These are phyloP conservation scores for Drosophila paranaensis DNA, from an alignment of 2,888 invertebrate genomes.

Conservation along the genomic window DNA sequence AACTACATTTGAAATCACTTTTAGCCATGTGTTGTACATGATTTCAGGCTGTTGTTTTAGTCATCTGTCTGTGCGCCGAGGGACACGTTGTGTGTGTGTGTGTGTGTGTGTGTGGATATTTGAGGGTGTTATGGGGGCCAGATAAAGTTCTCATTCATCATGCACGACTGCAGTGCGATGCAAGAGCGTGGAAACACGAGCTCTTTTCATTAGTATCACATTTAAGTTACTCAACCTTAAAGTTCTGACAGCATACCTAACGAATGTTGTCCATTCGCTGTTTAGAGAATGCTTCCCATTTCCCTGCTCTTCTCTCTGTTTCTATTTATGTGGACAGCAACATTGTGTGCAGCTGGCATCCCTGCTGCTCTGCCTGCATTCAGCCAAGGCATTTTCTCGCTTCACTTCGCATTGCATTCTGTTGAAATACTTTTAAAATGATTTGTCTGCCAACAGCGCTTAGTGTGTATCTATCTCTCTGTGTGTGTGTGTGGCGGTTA, in stretches of 20 bases:
- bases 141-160: constrained; percentile 17
- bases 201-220: constrained; percentile 4
- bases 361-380: constrained; percentile 24
- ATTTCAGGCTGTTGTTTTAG: constrained; percentile 34
- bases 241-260: background rate
- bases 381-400: constrained; percentile 36
- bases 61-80: constrained; percentile 31
- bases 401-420: constrained; percentile 62
- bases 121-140: constrained; percentile 6
- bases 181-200: constrained; percentile 23
- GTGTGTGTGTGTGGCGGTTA: constrained; percentile 26
- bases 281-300: background rate
- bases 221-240: background rate
- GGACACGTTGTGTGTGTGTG: constrained; percentile 26
- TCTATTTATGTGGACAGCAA: constrained; percentile 26
- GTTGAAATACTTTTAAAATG: constrained; percentile 72
- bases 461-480: constrained; percentile 8
- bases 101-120: background rate
- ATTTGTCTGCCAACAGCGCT: constrained; percentile 63
- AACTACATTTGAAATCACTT: constrained; percentile 60
- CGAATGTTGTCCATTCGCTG: background rate
- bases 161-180: constrained; percentile 9
- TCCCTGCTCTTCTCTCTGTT: background rate
- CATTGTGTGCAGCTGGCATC: constrained; percentile 30
- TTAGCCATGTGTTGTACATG: constrained; percentile 47